A percentile compares a stretch with the other conserved stretches of the same genome.
Conservation (phyloP, 2,888 invertebrate species). For the Bombylius discolor region DNA sequence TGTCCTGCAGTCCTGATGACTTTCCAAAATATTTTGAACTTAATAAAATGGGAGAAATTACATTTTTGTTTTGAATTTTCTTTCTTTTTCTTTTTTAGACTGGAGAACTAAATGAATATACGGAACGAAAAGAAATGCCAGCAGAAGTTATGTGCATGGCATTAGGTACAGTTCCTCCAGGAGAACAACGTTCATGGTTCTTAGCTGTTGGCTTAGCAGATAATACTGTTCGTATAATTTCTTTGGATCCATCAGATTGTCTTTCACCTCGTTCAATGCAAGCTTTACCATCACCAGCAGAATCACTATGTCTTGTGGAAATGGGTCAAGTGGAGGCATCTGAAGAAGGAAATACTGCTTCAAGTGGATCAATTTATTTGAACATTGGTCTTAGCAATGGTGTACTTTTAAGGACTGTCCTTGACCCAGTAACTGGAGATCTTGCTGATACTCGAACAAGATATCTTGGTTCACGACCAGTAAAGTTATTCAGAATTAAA, state of each 20-base stretch:
- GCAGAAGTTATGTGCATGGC: constrained; percentile 99
- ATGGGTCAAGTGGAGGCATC: constrained; percentile 59
- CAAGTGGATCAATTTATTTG: constrained; percentile 69
- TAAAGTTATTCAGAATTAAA: constrained; percentile 87
- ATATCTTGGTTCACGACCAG: constrained; percentile 89
- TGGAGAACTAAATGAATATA: constrained; percentile 96
- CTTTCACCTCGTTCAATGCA: constrained; percentile 92
- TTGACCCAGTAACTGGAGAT: constrained; percentile 93
- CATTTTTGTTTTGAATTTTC: constrained; percentile 3
- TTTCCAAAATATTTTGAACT: neutral
- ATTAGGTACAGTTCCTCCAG: constrained; percentile 83
- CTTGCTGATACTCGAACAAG: constrained; percentile 93
- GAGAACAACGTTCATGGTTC: constrained; percentile 91
- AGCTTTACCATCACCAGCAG: constrained; percentile 88
- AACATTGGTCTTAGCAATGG: constrained; percentile 98
- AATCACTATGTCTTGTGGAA: constrained; percentile 94
- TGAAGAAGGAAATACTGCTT: constrained; percentile 40
- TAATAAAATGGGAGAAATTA: neutral
- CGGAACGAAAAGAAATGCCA: constrained; percentile 91
- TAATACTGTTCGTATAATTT: constrained; percentile 93
- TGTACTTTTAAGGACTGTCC: constrained; percentile 79
- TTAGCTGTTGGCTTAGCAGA: constrained; percentile 92
- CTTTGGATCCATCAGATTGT: constrained; percentile 92
- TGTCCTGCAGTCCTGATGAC: constrained; percentile 39
- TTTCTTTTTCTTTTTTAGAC: constrained; percentile 51